Percentiles rank a stretch among this genome's conserved stretches.
Conservation (phyloP, 2,113 vertebrate genomes). For the Isichthys henryi region DNA sequence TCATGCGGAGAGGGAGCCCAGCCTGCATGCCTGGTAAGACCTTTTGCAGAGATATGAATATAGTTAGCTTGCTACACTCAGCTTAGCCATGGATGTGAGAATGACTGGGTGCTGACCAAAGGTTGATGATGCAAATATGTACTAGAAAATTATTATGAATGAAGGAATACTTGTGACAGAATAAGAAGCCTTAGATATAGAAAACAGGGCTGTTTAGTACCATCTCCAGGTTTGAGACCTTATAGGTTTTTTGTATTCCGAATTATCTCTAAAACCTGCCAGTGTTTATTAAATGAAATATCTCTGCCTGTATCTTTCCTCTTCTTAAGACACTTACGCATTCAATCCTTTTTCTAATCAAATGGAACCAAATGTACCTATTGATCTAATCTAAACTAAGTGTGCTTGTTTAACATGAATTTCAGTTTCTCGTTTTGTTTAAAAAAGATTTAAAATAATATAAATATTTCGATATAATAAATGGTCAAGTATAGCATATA, state of each 20-base stretch:
- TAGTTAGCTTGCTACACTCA: neutral
- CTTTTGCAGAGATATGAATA: no score
- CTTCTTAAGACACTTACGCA: neutral
- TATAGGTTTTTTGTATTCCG: neutral
- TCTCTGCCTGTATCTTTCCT: neutral
- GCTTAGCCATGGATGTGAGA: neutral
- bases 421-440: neutral
- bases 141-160: neutral
- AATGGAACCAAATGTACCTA: neutral
- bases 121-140: neutral
- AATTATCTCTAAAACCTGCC: neutral
- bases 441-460: neutral
- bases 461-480: neutral
- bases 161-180: neutral
- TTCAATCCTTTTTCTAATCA: neutral
- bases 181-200: neutral
- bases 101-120: neutral
- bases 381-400: neutral
- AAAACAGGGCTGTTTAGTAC: neutral
- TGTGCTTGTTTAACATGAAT: neutral
- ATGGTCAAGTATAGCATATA: neutral
- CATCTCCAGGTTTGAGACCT: neutral
- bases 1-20: neutral
- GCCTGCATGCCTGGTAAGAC: no score
- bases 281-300: neutral